Base-by-base conservation (phyloP, 2,888 invertebrate genomes). In the Trissolcus japonicus region DNA sequence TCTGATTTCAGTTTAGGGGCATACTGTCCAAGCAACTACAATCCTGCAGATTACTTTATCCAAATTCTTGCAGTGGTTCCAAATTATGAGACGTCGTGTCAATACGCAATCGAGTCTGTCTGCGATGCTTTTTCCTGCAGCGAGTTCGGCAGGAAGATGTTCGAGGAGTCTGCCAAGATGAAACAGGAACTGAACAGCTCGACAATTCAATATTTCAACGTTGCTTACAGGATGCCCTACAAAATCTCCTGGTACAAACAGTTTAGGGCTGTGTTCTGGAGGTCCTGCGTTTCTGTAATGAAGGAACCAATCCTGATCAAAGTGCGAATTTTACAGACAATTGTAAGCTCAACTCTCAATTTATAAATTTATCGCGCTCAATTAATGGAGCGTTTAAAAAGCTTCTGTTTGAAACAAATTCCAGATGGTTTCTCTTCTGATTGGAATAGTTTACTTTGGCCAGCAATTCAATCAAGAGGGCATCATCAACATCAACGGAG, bases 31-130 rank as follows among this genome's bases (percentile, higher is more conserved):
- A 92, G 92, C 3, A 97, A 97, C 87, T 97, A 95, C 90, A 98
- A 98, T 88, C 98, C 98, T 2, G 97, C 97, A 0, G 98, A 98
- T 89, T 96, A 95, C 89, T 98, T 95, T 89, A 95, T 98, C 56
- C 95, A 97, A 86, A 92, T 96, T 1, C 89, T 98, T 80, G 96
- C 98, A 0, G 94, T 98, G 1, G 93, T 95, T 0, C 97, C 97
- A 0, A 95, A 94, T 0, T 91, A 94, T 13, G 98, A 98, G 88
- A 92, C 93, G 51, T 93, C 94, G 7, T 97, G 96, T 54, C 91
- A 93, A 53, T 93, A 94, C 68, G 94, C 94, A 2, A 94, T 96
- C 46, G 93, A 94, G 76, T 93, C 94, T 73, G 94, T 96, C 19
- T 96, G 96, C 87, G 94, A 95, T 66, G 92, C 93, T 57, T 96